Base-by-base conservation (phyloP, 1,140 invertebrate genomes). In the Hylaeus anthracinus region DNA sequence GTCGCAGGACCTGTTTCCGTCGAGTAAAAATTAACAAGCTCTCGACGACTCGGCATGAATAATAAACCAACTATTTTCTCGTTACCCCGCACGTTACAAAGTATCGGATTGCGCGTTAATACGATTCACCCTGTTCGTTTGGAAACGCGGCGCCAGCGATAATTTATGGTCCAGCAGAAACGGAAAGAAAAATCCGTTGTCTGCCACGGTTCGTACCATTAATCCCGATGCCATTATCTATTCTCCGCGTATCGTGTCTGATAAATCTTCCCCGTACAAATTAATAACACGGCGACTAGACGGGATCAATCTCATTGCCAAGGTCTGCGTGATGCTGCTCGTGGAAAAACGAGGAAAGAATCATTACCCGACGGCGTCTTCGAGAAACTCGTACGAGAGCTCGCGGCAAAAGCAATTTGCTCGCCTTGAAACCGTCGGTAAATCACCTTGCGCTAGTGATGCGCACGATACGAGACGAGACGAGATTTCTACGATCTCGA, bases 301-400 rank as follows among this genome's bases (percentile, higher is more conserved):
- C 67, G 60, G 80, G 73, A 78, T 85, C 71, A 64, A 55, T 64
- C 60, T 86, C 79, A 86, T 73, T 86, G 84, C 66, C 74, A 85
- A 85, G 83, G 83, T 48, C 70, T 61, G 5, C 12, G 6, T 15
- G 71, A 14, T 14, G 67, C 9, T 8, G 14, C 10, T 37, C 51
- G 37, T 15, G n/a, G 5, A 60, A 60, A 51, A 15, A 37, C n/a
- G 26, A 37, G 41, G 43, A 55, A 26, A 64, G 43, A 53, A 61
- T 51, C 26, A 66, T 81, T 81, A 75, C 73, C 60, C 60, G 60
- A 60, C 9, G 48, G 58, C 45, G 10, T 66, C 64, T 75, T 80
- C 74, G 73, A 69, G 75, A 69, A 82, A 73, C 58, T 60, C 67
- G 66, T 15, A 37, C 61, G 8, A 14, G 8, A 14, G 56, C 69